These are phyloP conservation scores for Bombus waltoni DNA, from an alignment of 1,140 invertebrate genomes.

Conservation along the genomic window DNA sequence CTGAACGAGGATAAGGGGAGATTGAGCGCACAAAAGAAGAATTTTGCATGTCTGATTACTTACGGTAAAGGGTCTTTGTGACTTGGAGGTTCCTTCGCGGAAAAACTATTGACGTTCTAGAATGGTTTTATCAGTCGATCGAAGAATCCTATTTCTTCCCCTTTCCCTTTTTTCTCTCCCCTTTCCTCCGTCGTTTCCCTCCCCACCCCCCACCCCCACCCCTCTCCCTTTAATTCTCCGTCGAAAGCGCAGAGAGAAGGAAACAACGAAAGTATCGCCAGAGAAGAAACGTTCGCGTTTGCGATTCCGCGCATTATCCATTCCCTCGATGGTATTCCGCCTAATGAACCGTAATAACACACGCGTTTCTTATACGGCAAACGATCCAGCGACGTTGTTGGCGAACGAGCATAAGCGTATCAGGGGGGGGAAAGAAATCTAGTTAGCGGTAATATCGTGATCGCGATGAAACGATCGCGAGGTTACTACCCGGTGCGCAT, in stretches of 20 bases:
- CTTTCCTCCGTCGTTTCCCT: too few relatives aligned
- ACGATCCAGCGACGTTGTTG: not conserved
- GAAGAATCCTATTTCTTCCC: conserved; percentile 32
- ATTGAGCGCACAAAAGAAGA: conserved; percentile 61
- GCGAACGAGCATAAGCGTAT: not conserved
- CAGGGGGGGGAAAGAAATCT: not conserved
- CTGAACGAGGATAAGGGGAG: conserved; percentile 32
- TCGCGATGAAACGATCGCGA: conserved; percentile 46
- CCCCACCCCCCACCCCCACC: too few relatives aligned
- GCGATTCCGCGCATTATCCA: conserved; percentile 1
- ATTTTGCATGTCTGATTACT: conserved; percentile 73
- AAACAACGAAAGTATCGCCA: not conserved
- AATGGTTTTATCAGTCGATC: conserved; percentile 54
- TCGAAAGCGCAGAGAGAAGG: not conserved
- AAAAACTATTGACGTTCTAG: conserved; percentile 62
- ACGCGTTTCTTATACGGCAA: not conserved
- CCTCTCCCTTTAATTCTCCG: not conserved
- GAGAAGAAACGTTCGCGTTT: not conserved
- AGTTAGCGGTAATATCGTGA: conserved; percentile 35
- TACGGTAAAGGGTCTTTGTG: conserved; percentile 65
- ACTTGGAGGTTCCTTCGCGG: conserved; percentile 56
- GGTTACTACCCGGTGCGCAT: not conserved
- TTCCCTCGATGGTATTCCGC: not conserved
- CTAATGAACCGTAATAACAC: conserved; percentile 32
- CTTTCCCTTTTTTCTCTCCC: not conserved